Evolutionary conservation across 2,797 vertebrate species (phyloP).

Genomic region (Picus viridis): DNA sequence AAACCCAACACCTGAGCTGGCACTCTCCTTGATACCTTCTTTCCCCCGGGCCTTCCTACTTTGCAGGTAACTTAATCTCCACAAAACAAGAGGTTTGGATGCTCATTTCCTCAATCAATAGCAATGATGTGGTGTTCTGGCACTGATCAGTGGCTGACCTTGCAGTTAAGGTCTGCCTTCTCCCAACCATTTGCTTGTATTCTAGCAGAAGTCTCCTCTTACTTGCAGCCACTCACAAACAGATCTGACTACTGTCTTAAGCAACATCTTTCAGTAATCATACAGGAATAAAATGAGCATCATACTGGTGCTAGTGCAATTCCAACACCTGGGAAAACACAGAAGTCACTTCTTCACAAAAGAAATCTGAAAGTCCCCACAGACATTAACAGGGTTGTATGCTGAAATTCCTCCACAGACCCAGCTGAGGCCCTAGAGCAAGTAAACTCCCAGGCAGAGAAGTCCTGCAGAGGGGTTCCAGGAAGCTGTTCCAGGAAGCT

Average conservation of each 20-base stretch:
- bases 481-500: not conserved
- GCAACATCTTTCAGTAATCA: not conserved
- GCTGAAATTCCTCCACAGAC: not conserved
- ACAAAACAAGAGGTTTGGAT: not conserved
- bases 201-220: not conserved
- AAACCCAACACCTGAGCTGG: not conserved
- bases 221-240: not conserved
- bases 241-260: not conserved
- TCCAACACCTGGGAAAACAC: not conserved
- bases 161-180: not conserved
- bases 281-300: not conserved
- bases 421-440: not conserved
- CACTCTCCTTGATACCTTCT: not conserved
- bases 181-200: not conserved
- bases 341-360: not conserved
- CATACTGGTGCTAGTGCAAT: not conserved
- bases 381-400: not conserved
- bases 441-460: not conserved
- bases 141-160: not conserved
- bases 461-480: not conserved
- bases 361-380: not conserved
- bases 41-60: not conserved
- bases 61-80: constrained; percentile 1
- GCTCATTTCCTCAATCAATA: constrained; percentile 2
- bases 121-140: not conserved